Base-by-base conservation (phyloP, 2,888 invertebrate genomes). In the Melanostoma mellinum region DNA sequence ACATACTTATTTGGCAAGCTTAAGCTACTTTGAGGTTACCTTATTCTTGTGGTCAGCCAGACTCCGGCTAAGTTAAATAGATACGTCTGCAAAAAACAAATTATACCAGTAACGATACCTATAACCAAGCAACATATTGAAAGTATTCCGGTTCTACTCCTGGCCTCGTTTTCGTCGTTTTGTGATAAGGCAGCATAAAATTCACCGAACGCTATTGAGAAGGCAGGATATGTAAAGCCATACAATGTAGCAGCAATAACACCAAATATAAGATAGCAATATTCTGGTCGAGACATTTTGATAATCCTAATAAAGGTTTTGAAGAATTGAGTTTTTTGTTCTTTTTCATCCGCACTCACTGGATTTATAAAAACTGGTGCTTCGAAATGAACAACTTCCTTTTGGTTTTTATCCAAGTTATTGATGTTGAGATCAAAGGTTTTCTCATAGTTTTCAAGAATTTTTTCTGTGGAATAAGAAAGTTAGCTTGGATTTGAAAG, bases 51-150 rank as follows among this genome's bases (percentile, higher is more conserved):
- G 0, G 97, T 97, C 63, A 97, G 92, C 77, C 94, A 93, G 53
- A 96, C 95, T 2, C 97, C 97, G 2, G 96, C 95, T 65, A 95
- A 90, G 56, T 95, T 95, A 88, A 97, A 97, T 88, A 95, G 93
- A 90, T 93, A 95, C 72, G 95, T 94, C 90, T 95, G 95, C 60
- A 95, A 90, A 89, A 95, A 95, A 30, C 94, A 94, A 2, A 94
- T 93, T 0, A 94, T 63, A 0, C 94, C 95, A 0, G 95, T 94
- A 52, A 94, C 87, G 0, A 95, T 86, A 0, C 95, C 96, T 46
- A 95, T 93, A 1, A 92, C 88, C 2, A 95, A 89, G 89, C 95
- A 96, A 20, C 93, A 89, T 8, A 95, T 88, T 0, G 95, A 94
- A 44, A 94, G 94, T 9, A 92, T 88, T 2, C 93, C 92, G 0